Evolutionary conservation across 2,888 invertebrate species (phyloP), one percentile per base, ranked within the genome.

Genomic region (Poecilus cupreus): DNA sequence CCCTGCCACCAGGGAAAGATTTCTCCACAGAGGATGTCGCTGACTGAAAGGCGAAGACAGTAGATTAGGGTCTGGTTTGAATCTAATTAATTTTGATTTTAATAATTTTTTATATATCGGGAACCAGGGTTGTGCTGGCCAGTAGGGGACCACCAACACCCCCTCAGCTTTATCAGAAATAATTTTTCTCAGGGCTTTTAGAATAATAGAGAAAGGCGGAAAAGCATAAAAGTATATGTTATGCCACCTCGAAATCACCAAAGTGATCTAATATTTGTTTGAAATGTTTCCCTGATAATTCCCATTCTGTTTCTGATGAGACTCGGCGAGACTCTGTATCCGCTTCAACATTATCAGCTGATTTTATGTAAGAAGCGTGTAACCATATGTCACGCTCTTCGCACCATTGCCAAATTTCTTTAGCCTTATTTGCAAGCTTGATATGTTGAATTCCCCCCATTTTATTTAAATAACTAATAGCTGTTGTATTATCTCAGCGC

Each of bases 401-500:
- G 51, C 83, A 84, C 83, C 83, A 84, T 22, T 82, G 70, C 85
- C 84, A 86, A 46, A 87, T 86, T 16, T 85, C 64, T 22, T 83
- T 82, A 11, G 84, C 70, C 32, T 86, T 18, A 49, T 72, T 46
- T 51, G 84, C 83, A 18, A 85, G 81, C 5, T 84, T 78, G 0
- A 72, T 68, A 77, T 82, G 85, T 60, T 83, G 78, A 3, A 85
- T 78, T 46, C 83, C 74, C 6, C 85, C 84, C 84, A 84, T 85
- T 70, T 81, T 76, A 78, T 84, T 85, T 8, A 85, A 82, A 72
- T 83, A 84, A 18, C 83, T 64, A 8, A 84, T 80, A 0, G 84
- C 84, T 4, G 84, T 85, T 11, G 84, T 83, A 68, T 85, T 85
- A 68, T 85, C 85, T n/a, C n/a, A n/a, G n/a, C n/a, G n/a, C n/a